Conservation (phyloP, 1,140 invertebrate genomes). For the Habropoda laboriosa region DNA sequence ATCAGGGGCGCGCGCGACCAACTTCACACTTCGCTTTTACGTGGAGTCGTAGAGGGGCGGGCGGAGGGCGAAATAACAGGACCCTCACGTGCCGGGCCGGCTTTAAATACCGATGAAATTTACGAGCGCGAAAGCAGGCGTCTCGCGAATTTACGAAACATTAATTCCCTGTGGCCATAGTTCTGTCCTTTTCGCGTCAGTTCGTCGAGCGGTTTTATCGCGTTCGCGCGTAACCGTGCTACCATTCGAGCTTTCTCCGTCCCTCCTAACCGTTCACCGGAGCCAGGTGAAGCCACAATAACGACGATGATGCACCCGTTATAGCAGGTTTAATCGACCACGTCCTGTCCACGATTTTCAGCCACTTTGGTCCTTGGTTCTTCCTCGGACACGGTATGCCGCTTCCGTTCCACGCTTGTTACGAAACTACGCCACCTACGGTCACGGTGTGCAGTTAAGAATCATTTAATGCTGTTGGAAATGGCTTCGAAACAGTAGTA, state of each 20-base stretch:
- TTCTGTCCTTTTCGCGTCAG: neutral
- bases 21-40: conserved; percentile 29
- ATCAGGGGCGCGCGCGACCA: neutral
- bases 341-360: conserved; percentile 24
- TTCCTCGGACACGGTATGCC: neutral
- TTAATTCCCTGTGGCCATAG: conserved; percentile 9
- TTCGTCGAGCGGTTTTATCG: conserved; percentile 27
- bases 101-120: conserved; percentile 40
- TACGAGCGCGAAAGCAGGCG: conserved; percentile 18
- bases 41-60: no score
- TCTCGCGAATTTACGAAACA: conserved; percentile 34
- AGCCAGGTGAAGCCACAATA: conserved; percentile 16
- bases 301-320: conserved; percentile 43
- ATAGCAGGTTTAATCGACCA: conserved; percentile 54
- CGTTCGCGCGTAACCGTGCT: neutral
- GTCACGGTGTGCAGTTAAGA: neutral
- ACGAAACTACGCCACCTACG: neutral
- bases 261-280: no score
- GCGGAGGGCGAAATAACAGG: conserved; percentile 1
- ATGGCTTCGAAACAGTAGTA: neutral
- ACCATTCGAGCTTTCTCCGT: no score
- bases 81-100: neutral
- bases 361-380: no score
- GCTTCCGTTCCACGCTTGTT: neutral
- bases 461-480: conserved; percentile 14